These are phyloP conservation scores for Phymatocera aterrima DNA, from an alignment of 2,888 invertebrate species.

Conservation along the genomic window DNA sequence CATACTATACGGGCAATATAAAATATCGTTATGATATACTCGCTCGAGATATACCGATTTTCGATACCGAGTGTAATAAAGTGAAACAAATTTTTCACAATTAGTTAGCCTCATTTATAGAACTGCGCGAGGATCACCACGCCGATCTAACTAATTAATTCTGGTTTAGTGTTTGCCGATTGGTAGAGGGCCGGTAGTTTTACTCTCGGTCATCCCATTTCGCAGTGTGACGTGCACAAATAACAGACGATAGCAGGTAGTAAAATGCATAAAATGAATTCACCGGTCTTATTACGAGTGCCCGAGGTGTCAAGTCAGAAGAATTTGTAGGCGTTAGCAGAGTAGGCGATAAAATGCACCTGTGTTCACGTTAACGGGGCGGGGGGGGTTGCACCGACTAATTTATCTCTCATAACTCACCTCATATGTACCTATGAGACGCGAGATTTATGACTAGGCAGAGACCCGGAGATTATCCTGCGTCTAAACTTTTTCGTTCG, in stretches of 20 bases:
- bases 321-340: slow-evolving; percentile 21
- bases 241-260: background rate
- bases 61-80: background rate
- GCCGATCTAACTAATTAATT: slow-evolving; percentile 1
- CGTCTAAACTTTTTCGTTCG: background rate
- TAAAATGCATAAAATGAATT: slow-evolving; percentile 31
- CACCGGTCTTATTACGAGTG: slow-evolving; percentile 30
- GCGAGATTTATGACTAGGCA: background rate
- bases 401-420: slow-evolving; percentile 23
- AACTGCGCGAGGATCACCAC: background rate
- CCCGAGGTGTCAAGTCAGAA: slow-evolving; percentile 20
- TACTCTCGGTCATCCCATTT: slow-evolving; percentile 17
- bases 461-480: background rate
- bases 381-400: background rate
- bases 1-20: no score
- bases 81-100: background rate
- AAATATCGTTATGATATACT: no score
- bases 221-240: slow-evolving; percentile 10
- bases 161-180: background rate
- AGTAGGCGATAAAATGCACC: slow-evolving; percentile 33
- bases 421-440: background rate
- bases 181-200: background rate
- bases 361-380: slow-evolving; percentile 14
- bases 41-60: no score
- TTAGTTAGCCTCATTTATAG: background rate